A percentile compares a stretch with the other conserved stretches of the same genome.
These are phyloP conservation scores for Myodes glareolus DNA, from an alignment of 2,113 vertebrate species.

Conservation along the genomic window DNA sequence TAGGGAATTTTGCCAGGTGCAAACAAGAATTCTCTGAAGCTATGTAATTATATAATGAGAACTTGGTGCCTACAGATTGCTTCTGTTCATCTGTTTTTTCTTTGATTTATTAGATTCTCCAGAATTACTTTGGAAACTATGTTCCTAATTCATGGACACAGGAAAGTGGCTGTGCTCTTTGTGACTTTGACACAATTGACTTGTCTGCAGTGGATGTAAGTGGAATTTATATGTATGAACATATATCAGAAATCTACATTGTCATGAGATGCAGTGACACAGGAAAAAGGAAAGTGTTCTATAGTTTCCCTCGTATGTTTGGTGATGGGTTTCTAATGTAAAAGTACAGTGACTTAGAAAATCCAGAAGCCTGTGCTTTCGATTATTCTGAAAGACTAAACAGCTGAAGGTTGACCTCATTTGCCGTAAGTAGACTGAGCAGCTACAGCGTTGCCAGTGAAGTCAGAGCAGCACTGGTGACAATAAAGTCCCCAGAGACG, in stretches of 20 bases:
- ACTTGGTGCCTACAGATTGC: neutral
- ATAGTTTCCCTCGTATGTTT: neutral
- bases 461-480: neutral
- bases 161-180: slow-evolving; percentile 92
- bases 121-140: slow-evolving; percentile 97
- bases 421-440: neutral
- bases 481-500: neutral
- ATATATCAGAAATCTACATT: neutral
- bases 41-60: neutral
- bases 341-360: neutral
- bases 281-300: neutral
- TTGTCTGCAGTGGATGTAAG: slow-evolving; percentile 91
- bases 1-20: neutral
- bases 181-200: slow-evolving; percentile 91
- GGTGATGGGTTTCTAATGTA: neutral
- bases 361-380: neutral
- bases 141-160: slow-evolving; percentile 95
- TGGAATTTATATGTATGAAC: slow-evolving; percentile 51
- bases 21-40: neutral
- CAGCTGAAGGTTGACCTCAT: slow-evolving; percentile 5
- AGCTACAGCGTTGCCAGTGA: neutral
- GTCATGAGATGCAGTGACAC: neutral
- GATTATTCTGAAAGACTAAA: slow-evolving; percentile 29
- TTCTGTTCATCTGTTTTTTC: slow-evolving; percentile 58
- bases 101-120: slow-evolving; percentile 90